Percentiles rank a stretch among this genome's conserved stretches.
phyloP scores from a whole-genome alignment of 2,113 vertebrate genomes.

The Mixornis gularis region DNA sequence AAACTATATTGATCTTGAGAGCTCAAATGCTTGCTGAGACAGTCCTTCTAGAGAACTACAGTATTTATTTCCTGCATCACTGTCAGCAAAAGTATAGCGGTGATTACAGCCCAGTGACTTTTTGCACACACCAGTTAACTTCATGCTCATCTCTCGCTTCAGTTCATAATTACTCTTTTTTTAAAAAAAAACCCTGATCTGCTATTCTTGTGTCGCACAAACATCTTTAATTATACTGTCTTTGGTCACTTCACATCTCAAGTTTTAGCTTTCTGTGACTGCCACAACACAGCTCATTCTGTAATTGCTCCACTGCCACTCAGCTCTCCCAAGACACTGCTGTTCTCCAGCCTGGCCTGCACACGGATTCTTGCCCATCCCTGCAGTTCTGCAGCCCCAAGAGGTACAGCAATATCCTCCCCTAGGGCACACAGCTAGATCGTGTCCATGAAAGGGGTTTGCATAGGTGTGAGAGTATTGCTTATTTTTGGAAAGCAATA shows the following conservation, averaged over 20 bases:
- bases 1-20: neutral
- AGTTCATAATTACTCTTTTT: neutral
- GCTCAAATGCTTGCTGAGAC: neutral
- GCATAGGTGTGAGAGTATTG: neutral
- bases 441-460: neutral
- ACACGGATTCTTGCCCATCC: accelerated
- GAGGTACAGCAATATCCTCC: neutral
- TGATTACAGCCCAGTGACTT: neutral
- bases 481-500: neutral
- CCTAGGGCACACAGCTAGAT: neutral
- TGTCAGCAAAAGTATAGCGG: neutral
- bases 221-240: neutral
- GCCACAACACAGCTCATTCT: neutral
- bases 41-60: neutral
- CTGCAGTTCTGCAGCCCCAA: neutral
- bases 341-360: neutral
- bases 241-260: neutral
- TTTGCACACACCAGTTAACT: neutral
- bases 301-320: neutral
- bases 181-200: neutral
- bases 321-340: neutral
- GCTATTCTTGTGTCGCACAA: neutral
- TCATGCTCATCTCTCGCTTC: neutral
- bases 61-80: constrained; percentile 12
- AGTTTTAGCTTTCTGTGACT: neutral